A percentile compares a stretch with the other conserved stretches of the same genome.
Evolutionary conservation across 2,888 invertebrate genomes (phyloP).

Genomic region (Aelia acuminata): DNA sequence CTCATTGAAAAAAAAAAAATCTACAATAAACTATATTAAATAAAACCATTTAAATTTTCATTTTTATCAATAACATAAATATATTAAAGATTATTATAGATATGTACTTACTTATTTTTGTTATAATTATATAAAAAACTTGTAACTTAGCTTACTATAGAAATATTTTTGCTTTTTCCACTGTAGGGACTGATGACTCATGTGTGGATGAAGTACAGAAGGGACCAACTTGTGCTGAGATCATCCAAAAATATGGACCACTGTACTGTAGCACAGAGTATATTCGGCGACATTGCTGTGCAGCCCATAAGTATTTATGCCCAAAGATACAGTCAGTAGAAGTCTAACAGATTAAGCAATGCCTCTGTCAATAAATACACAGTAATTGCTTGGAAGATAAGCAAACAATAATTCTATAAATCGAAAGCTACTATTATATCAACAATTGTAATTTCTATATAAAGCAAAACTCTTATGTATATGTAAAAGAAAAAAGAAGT

Average conservation of each 20-base stretch:
- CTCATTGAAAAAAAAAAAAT: not conserved
- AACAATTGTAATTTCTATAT: not conserved
- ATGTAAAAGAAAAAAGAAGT: conserved; percentile 18
- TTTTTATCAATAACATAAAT: too few relatives aligned
- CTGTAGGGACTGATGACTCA: conserved; percentile 60
- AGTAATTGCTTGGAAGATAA: conserved; percentile 23
- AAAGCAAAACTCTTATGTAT: conserved; percentile 19
- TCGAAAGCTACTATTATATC: conserved; percentile 5
- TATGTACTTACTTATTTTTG: too few relatives aligned
- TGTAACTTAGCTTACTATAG: not conserved
- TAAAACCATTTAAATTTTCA: not conserved
- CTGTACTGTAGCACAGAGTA: conserved; percentile 71
- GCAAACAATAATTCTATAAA: not conserved
- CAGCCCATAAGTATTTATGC: conserved; percentile 68
- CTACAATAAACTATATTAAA: not conserved
- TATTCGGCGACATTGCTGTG: conserved; percentile 71
- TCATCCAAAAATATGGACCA: conserved; percentile 70
- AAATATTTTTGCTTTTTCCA: not conserved
- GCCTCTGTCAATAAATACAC: not conserved
- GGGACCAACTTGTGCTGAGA: conserved; percentile 68
- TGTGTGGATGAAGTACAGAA: conserved; percentile 67
- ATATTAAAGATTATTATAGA: too few relatives aligned
- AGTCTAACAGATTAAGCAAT: conserved; percentile 6
- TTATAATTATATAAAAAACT: not conserved
- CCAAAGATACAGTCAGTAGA: conserved; percentile 29